phyloP scores from a whole-genome alignment of 2,113 vertebrate genomes.

The Limnothrissa miodon region DNA sequence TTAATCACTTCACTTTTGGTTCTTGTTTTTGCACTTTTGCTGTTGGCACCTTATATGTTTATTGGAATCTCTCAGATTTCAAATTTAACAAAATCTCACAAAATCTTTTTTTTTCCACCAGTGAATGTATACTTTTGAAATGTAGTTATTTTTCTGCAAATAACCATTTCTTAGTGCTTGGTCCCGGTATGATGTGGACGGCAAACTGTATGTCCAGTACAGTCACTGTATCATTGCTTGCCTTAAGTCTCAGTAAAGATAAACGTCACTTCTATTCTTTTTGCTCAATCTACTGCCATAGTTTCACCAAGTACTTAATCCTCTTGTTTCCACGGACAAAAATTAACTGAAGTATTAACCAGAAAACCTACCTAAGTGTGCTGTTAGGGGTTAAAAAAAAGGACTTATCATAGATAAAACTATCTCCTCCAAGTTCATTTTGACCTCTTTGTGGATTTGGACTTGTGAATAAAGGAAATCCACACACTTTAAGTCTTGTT shows the following conservation, averaged over 20 bases:
- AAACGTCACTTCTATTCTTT: not conserved
- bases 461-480: too few species aligned
- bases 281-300: slow-evolving; percentile 13
- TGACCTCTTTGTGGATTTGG: not conserved
- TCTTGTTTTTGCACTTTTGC: not conserved
- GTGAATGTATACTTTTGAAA: slow-evolving; percentile 4
- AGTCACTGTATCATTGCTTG: slow-evolving; percentile 13
- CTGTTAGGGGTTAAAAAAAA: not conserved
- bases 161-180: not conserved
- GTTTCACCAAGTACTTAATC: not conserved
- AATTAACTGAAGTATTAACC: not conserved
- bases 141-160: not conserved
- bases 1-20: too few species aligned
- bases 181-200: not conserved
- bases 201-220: not conserved
- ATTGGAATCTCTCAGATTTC: not conserved
- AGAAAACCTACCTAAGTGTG: too few species aligned
- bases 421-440: not conserved
- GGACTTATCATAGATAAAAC: not conserved
- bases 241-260: slow-evolving; percentile 26
- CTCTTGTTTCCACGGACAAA: not conserved
- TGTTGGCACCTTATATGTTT: not conserved
- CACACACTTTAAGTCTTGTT: too few species aligned
- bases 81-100: not conserved
- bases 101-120: not conserved